Evolutionary conservation across 2,113 vertebrate species (phyloP), one percentile per base, ranked within the genome.

Genomic region (Salvelinus namaycush): DNA sequence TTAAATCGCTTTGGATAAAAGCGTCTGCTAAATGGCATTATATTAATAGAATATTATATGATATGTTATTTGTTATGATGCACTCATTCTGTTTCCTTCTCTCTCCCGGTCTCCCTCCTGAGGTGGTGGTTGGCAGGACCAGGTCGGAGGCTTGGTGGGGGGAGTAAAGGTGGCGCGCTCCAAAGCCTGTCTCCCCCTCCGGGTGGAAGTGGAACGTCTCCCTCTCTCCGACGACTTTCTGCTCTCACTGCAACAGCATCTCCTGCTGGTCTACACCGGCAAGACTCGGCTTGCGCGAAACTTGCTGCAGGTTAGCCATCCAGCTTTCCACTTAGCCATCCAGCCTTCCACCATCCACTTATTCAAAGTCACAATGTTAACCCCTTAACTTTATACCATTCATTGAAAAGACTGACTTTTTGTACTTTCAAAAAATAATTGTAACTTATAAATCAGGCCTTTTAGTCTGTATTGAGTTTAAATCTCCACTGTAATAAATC

Each of bases 81-180:
- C 39, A 11, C 39, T 12, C 29, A 14, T 39, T 34, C 18, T 68
- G 29, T 39, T 31, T n/a, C 29, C 13, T 27, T 1, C 5, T 70
- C 54, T 29, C 20, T 62, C 34, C 11, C 20, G 59, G n/a, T 77
- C 0, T 70, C 66, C 5, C 68, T 31, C 5, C 71, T 0, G 79
- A 99, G 98, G 98, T 2, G 98, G 98, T 0, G 97, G 98, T 13
- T 99, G 98, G 98, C 98, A 99, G 91, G 98, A 99, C 81, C 97
- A 99, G 87, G 96, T 99, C 0, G 97, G 98, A 0, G 97, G 98
- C 12, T 88, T 99, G 0, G 88, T 97, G 71, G 96, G 97, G 0
- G 97, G 96, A 48, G 89, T 99, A 48, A 99, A 99, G 83, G 91
- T 97, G 0, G 97, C 96, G 0, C 93, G 95, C 1, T 99, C 96